phyloP scores from a whole-genome alignment of 2,888 invertebrate species.

The Drosophila melanocephala region DNA sequence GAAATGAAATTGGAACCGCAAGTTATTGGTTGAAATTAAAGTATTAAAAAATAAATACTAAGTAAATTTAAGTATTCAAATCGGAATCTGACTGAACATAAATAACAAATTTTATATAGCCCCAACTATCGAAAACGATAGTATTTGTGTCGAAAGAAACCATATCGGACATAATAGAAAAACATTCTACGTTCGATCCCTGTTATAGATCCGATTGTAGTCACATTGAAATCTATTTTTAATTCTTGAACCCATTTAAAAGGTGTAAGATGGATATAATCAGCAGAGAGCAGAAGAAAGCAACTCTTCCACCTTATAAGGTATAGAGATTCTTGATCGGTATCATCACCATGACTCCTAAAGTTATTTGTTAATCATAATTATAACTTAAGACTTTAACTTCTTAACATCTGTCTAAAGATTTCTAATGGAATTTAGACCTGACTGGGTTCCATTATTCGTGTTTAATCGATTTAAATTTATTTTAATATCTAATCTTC shows the following conservation, averaged over 20 bases:
- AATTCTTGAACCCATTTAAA: too few species aligned
- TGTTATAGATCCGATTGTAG: background rate
- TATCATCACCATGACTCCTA: background rate
- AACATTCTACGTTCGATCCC: background rate
- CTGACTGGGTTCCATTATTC: too few species aligned
- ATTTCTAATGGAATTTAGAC: too few species aligned
- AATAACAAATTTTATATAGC: background rate
- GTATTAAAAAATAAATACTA: background rate
- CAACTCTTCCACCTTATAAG: background rate
- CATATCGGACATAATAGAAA: rapidly evolving
- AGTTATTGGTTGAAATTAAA: background rate
- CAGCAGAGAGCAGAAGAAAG: background rate
- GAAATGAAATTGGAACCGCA: background rate
- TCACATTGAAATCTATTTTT: too few species aligned
- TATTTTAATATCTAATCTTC: too few species aligned
- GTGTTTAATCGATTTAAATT: background rate
- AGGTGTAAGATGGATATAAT: too few species aligned
- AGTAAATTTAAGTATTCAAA: background rate
- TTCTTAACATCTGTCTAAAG: too few species aligned
- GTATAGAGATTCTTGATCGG: background rate
- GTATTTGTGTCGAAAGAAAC: background rate
- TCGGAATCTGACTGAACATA: background rate
- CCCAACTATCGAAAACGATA: background rate
- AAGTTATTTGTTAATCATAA: background rate
- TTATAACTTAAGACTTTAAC: too few species aligned